Evolutionary conservation across 2,888 invertebrate genomes (phyloP).

Genomic region (Hirtodrosophila cameraria): DNA sequence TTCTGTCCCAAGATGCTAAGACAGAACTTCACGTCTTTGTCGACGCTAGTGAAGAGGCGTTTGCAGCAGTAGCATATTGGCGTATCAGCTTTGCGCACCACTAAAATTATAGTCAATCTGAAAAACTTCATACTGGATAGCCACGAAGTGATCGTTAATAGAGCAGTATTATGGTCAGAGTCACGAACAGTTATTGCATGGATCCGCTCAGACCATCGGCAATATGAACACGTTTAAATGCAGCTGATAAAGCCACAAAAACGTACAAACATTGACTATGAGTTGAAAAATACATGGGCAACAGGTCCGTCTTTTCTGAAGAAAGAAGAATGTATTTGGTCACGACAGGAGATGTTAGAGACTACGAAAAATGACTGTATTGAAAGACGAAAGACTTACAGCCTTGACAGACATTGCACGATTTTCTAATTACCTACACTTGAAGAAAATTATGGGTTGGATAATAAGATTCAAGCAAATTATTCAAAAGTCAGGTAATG

Average conservation of each 20-base stretch:
- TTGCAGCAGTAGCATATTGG: no score
- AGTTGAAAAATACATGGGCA: not conserved
- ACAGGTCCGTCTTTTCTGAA: no score
- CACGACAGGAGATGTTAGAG: no score
- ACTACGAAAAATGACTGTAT: not conserved
- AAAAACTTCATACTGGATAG: no score
- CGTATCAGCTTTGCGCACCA: no score
- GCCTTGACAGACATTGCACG: not conserved
- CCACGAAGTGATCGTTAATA: no score
- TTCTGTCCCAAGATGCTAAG: no score
- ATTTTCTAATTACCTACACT: not conserved
- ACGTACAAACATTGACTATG: not conserved
- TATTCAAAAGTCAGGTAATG: not conserved
- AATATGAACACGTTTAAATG: not conserved
- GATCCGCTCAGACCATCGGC: constrained; percentile 2
- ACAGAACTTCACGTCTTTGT: no score
- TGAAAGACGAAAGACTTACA: not conserved
- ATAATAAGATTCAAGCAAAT: not conserved
- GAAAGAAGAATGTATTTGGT: no score
- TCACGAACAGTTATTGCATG: not conserved
- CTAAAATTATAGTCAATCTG: no score
- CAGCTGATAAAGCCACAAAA: not conserved
- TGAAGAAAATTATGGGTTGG: not conserved
- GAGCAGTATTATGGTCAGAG: no score
- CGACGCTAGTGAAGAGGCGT: no score